phyloP scores from a whole-genome alignment of 2,113 vertebrate genomes.

The Acanthochromis polyacanthus region DNA sequence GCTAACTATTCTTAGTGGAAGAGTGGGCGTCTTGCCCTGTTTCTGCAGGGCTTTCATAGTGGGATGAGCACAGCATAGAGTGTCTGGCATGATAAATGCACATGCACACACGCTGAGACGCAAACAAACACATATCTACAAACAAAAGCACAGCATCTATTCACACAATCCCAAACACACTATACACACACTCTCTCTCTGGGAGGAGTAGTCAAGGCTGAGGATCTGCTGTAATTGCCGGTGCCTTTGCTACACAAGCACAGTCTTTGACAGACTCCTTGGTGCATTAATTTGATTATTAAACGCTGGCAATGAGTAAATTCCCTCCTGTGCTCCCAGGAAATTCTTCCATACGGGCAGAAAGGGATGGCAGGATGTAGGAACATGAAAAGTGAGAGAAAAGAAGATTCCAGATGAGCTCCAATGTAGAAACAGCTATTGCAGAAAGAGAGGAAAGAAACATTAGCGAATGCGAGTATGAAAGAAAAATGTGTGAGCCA shows the following conservation, averaged over 20 bases:
- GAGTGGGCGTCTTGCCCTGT: constrained; percentile 61
- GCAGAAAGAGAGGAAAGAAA: constrained; percentile 13
- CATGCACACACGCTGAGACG: not conserved
- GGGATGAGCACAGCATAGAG: constrained; percentile 26
- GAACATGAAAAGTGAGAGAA: not conserved
- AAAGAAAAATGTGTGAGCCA: not conserved
- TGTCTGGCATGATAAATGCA: constrained; percentile 39
- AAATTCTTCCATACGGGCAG: constrained; percentile 3
- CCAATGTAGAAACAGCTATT: not conserved
- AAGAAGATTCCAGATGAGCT: not conserved
- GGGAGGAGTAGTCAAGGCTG: not conserved
- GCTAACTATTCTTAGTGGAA: constrained; percentile 59
- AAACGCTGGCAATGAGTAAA: not conserved
- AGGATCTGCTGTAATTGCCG: constrained; percentile 19
- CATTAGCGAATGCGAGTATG: not conserved
- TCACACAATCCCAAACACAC: constrained; percentile 13
- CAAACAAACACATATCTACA: not conserved
- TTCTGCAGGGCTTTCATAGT: constrained; percentile 58
- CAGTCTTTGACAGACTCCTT: constrained; percentile 19
- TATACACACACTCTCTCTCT: constrained; percentile 3
- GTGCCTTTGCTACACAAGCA: constrained; percentile 10
- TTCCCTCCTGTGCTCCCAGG: constrained; percentile 8
- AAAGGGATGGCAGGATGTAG: not conserved
- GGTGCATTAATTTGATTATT: constrained; percentile 20
- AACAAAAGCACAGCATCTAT: constrained; percentile 43